Base-by-base conservation (phyloP, 2,113 vertebrate genomes). In the Dendrocopos noguchii region DNA sequence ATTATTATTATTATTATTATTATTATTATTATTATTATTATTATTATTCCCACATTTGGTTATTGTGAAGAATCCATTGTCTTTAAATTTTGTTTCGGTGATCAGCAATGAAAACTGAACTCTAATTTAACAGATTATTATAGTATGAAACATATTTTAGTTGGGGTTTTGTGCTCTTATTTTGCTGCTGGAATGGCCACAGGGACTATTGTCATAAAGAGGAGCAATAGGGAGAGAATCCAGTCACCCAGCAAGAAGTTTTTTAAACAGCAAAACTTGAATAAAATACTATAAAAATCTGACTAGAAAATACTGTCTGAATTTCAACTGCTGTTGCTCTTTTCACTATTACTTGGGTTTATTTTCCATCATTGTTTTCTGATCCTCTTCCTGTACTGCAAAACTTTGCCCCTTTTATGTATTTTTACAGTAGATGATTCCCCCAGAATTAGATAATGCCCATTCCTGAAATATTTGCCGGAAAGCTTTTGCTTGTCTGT, bases 381-480 rank as follows among this genome's bases (percentile, higher is more conserved):
- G 12, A 64, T 77, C 28, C 7, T 65, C 13, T 87, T 85, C 91
- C 57, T 52, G 8, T 42, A 15, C 14, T 55, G n/a, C 19, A 74
- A 36, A 77, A 56, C 19, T 22, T 82, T 77, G 5, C 7, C 9
- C 14, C 16, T 80, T 78, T 0, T 0, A 5, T 53, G 7, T 90
- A 22, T 74, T 91, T 90, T 87, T 73, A 28, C 29, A 75, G 44
- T 20, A 10, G 28, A 63, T 80, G 4, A 74, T 80, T 91, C 33
- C 33, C 15, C 29, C 3, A 28, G 73, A 33, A 74, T 47, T 80
- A 77, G 27, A 64, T 85, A 25, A 72, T 71, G 61, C 42, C 19
- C 67, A 13, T 85, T 94, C 36, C 63, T 91, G 56, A 90, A 71
- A 80, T 77, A 78, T 74, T 87, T 95, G 53, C 82, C 80, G 74